phyloP scores from a whole-genome alignment of 2,113 vertebrate genomes.

The Thunnus maccoyii region DNA sequence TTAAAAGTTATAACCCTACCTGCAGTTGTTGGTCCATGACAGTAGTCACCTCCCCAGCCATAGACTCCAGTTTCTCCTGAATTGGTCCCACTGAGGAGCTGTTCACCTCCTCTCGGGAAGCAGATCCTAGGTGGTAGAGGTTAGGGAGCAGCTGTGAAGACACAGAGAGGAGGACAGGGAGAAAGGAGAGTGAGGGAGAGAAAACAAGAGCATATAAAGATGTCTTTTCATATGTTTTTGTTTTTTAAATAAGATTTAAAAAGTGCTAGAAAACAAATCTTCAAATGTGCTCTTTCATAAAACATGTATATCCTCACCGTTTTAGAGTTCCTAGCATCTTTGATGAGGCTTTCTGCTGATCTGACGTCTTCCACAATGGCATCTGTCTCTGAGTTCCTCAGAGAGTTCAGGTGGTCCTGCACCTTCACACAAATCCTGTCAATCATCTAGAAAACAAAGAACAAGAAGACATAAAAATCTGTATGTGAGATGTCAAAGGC shows the following conservation, averaged over 20 bases:
- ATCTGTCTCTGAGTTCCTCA: conserved; percentile 90
- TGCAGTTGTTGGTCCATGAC: conserved; percentile 97
- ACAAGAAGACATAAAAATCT: background rate
- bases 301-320: conserved; percentile 83
- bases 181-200: background rate
- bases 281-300: background rate
- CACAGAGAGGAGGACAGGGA: background rate
- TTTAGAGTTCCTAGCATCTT: conserved; percentile 97
- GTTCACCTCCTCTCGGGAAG: conserved; percentile 88
- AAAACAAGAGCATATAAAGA: background rate
- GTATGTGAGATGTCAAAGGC: background rate
- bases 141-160: conserved; percentile 91
- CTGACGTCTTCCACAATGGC: conserved; percentile 92
- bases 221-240: no score
- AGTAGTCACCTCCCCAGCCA: conserved; percentile 95
- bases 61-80: conserved; percentile 95
- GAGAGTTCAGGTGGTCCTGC: conserved; percentile 97
- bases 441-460: conserved; percentile 89
- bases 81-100: conserved; percentile 90
- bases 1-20: conserved; percentile 76
- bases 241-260: no score
- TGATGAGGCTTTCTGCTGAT: conserved; percentile 92
- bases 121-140: conserved; percentile 92
- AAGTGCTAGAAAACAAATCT: background rate
- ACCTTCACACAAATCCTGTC: conserved; percentile 98